phyloP scores from a whole-genome alignment of 2,113 vertebrate species.

The Procavia capensis region DNA sequence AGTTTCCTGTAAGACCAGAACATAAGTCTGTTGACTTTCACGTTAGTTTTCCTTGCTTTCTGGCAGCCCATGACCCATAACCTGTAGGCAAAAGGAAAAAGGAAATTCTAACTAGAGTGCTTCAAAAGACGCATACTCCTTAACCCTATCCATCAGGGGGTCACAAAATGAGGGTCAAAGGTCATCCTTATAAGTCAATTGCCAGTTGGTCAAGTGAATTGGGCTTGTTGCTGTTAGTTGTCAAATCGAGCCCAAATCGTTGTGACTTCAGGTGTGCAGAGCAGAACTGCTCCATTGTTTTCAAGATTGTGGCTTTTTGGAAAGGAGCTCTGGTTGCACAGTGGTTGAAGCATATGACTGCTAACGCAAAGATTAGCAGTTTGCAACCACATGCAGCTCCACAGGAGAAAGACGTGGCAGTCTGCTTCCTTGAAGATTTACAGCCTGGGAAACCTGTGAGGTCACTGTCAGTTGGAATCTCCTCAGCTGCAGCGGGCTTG shows the following conservation, averaged over 20 bases:
- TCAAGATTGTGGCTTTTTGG: neutral
- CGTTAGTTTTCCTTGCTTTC: neutral
- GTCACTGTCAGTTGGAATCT: no score
- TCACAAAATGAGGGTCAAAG: neutral
- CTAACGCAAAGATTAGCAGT: no score
- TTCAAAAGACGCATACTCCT: neutral
- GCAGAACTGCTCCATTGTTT: neutral
- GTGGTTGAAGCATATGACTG: no score
- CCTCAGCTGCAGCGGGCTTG: no score
- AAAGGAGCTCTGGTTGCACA: neutral
- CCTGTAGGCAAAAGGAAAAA: neutral
- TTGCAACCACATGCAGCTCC: no score
- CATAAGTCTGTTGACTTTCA: neutral
- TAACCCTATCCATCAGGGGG: neutral
- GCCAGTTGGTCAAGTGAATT: neutral
- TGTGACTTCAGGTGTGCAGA: neutral
- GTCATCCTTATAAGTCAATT: neutral
- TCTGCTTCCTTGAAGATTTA: no score
- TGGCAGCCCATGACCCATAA: neutral
- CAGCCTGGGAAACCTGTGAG: no score
- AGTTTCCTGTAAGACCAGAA: neutral
- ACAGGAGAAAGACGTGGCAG: no score
- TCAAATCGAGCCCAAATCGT: neutral
- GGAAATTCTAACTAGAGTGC: slow-evolving; percentile 6
- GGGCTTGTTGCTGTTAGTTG: neutral